These are phyloP conservation scores for Rhyzopertha dominica DNA, from an alignment of 1,140 invertebrate species.

Conservation along the genomic window DNA sequence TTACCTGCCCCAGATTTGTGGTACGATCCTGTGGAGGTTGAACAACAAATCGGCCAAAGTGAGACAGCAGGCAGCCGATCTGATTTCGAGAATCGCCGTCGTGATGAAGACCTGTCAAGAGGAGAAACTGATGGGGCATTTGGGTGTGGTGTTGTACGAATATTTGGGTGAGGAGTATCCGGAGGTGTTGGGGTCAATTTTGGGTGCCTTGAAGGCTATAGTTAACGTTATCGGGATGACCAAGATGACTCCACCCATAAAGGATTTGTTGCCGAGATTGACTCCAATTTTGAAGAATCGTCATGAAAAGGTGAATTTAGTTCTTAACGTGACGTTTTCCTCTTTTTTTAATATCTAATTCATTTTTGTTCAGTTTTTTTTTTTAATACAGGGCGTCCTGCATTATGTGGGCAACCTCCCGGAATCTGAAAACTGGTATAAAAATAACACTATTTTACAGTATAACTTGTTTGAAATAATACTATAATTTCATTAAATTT, in stretches of 20 bases:
- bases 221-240: constrained; percentile 99
- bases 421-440: too few relatives aligned
- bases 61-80: constrained; percentile 97
- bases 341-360: too few relatives aligned
- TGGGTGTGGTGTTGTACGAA: constrained; percentile 99
- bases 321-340: too few relatives aligned
- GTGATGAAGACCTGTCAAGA: constrained; percentile 99
- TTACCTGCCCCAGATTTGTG: constrained; percentile 98
- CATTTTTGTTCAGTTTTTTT: too few relatives aligned
- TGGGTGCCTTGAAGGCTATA: constrained; percentile 97
- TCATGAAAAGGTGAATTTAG: constrained; percentile 90
- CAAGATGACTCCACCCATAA: constrained; percentile 99
- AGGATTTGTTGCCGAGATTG: constrained; percentile 92
- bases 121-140: constrained; percentile 99
- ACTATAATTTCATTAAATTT: too few relatives aligned
- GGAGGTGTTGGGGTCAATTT: constrained; percentile 96
- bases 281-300: constrained; percentile 97
- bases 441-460: too few relatives aligned
- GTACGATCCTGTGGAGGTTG: constrained; percentile 98
- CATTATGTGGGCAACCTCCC: too few relatives aligned
- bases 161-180: constrained; percentile 99
- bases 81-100: constrained; percentile 96
- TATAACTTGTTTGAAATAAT: too few relatives aligned
- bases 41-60: constrained; percentile 99
- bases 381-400: too few relatives aligned